A percentile compares a stretch with the other conserved stretches of the same genome.
Conservation (phyloP, 2,113 vertebrate genomes). For the Perca flavescens region DNA sequence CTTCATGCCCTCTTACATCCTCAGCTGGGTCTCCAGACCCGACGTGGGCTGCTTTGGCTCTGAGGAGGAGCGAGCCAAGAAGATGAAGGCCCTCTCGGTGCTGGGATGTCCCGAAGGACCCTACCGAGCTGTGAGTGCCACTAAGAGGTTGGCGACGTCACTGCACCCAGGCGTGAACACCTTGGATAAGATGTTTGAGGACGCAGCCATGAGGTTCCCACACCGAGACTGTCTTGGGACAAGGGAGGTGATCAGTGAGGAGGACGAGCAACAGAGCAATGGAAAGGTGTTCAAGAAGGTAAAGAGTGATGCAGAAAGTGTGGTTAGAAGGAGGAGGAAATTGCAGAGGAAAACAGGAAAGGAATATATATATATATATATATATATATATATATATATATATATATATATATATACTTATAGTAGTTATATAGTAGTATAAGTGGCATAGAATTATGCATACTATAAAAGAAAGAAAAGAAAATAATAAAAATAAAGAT, state of each 20-base stretch:
- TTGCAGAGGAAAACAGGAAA: too few species aligned
- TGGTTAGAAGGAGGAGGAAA: not conserved
- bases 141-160: conserved; percentile 83
- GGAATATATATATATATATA: too few species aligned
- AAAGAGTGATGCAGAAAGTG: conserved; percentile 1
- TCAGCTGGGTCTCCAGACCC: conserved; percentile 62
- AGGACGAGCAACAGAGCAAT: conserved; percentile 94
- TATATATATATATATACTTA: too few species aligned
- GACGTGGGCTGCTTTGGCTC: conserved; percentile 69
- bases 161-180: conserved; percentile 91
- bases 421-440: too few species aligned
- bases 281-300: conserved; percentile 98
- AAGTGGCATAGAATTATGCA: too few species aligned
- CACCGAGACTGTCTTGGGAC: conserved; percentile 91
- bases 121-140: conserved; percentile 88
- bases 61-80: conserved; percentile 84
- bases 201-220: conserved; percentile 86
- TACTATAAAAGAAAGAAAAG: too few species aligned
- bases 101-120: conserved; percentile 85
- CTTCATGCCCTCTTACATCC: conserved; percentile 89
- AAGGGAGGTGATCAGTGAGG: conserved; percentile 92
- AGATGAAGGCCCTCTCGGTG: conserved; percentile 87
- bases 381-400: too few species aligned
- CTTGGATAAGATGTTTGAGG: conserved; percentile 91
- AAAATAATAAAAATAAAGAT: too few species aligned